These are phyloP conservation scores for Drosophila recens DNA, from an alignment of 2,888 invertebrate genomes.

Conservation along the genomic window DNA sequence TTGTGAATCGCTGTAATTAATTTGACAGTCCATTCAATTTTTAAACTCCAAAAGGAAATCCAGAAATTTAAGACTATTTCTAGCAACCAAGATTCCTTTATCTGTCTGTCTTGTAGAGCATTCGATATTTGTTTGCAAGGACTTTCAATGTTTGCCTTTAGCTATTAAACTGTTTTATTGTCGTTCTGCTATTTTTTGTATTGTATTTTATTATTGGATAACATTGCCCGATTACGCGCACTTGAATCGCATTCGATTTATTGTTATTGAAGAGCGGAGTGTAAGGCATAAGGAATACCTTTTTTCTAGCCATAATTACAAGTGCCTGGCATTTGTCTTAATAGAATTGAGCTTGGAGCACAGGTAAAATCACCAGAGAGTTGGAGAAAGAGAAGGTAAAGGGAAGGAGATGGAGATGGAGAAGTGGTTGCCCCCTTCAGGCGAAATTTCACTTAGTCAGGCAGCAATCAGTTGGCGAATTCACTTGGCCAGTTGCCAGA, in stretches of 20 bases:
- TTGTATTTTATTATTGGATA: slow-evolving; percentile 74
- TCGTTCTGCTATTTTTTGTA: slow-evolving; percentile 62
- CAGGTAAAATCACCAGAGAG: slow-evolving; percentile 52
- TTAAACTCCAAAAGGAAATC: no score
- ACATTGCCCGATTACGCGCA: slow-evolving; percentile 76
- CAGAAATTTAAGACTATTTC: neutral
- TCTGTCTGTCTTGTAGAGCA: slow-evolving; percentile 17
- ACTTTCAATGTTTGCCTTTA: neutral
- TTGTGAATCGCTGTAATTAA: no score
- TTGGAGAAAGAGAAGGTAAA: neutral
- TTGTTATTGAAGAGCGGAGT: slow-evolving; percentile 71
- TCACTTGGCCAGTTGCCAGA: slow-evolving; percentile 48
- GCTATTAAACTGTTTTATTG: slow-evolving; percentile 46
- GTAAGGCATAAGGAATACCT: slow-evolving; percentile 33
- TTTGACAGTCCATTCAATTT: no score
- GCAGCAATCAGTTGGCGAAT: slow-evolving; percentile 34
- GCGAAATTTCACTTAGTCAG: slow-evolving; percentile 39
- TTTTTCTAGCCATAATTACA: slow-evolving; percentile 74
- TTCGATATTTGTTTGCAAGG: slow-evolving; percentile 13
- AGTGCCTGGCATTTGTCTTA: slow-evolving; percentile 61
- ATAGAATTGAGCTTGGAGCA: slow-evolving; percentile 1
- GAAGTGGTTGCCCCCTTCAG: slow-evolving; percentile 2
- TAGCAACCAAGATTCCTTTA: neutral
- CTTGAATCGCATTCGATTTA: slow-evolving; percentile 74
- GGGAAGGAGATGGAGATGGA: neutral